Evolutionary conservation across 2,113 vertebrate genomes (phyloP).

Genomic region (Arenaria interpres): DNA sequence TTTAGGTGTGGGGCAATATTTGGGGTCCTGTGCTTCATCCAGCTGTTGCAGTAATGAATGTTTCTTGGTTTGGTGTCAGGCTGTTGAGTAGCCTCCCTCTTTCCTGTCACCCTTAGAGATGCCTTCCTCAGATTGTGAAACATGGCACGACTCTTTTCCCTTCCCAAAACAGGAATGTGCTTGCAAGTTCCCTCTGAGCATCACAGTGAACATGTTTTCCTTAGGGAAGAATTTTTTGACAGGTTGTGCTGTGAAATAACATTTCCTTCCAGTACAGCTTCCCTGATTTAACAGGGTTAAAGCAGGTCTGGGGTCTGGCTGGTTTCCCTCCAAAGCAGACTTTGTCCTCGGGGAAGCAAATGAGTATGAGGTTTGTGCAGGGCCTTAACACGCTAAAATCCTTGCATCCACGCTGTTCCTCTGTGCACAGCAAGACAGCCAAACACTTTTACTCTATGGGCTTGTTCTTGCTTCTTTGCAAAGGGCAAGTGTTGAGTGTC

Average conservation of each 20-base stretch:
- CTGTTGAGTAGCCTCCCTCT: neutral
- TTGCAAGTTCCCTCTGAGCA: neutral
- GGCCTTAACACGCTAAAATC: neutral
- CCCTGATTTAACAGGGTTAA: neutral
- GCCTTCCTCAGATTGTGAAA: neutral
- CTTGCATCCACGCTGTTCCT: neutral
- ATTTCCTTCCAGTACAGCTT: neutral
- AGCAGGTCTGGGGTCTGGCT: neutral
- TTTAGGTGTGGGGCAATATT: neutral
- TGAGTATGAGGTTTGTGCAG: neutral
- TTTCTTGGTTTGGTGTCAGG: neutral
- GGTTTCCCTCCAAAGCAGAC: neutral
- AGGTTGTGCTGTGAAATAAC: neutral
- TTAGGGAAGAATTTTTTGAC: neutral
- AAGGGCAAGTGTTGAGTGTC: neutral
- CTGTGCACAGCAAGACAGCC: neutral
- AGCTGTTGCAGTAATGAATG: neutral
- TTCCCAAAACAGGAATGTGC: neutral
- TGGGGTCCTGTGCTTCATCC: neutral
- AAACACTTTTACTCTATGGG: neutral
- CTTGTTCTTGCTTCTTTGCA: neutral
- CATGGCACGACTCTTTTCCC: rapidly evolving
- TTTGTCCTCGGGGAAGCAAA: neutral
- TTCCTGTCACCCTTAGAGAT: neutral
- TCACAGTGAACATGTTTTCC: neutral